phyloP scores from a whole-genome alignment of 2,113 vertebrate species.

The Microtus richardsoni region DNA sequence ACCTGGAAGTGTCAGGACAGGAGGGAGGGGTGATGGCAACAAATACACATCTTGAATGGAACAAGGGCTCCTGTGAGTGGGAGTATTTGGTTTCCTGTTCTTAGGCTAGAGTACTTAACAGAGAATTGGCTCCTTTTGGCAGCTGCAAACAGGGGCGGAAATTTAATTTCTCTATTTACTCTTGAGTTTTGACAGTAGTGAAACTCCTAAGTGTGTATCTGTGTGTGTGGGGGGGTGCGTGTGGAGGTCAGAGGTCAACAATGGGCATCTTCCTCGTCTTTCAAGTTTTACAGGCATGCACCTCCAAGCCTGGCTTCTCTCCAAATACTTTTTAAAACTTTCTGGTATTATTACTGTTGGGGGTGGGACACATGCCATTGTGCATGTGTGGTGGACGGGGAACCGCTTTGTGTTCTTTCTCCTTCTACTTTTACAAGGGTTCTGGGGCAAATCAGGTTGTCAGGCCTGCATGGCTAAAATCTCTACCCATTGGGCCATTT shows the following conservation, averaged over 20 bases:
- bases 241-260: background rate
- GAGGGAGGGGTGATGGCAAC: background rate
- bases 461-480: too few species aligned
- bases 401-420: background rate
- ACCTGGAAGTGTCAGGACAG: background rate
- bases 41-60: background rate
- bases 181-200: background rate
- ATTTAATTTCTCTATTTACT: slow-evolving; percentile 5
- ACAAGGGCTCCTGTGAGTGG: background rate
- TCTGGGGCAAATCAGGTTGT: background rate
- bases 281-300: background rate
- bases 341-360: background rate
- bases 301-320: background rate
- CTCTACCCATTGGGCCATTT: background rate
- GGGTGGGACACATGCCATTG: background rate
- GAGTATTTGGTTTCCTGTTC: background rate
- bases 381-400: too few species aligned
- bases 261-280: too few species aligned
- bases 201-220: background rate
- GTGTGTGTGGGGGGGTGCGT: background rate
- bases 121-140: background rate
- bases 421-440: background rate
- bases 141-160: background rate
- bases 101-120: background rate
- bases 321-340: background rate